Evolutionary conservation across 2,888 invertebrate genomes (phyloP), one percentile per base, ranked within the genome.

Genomic region (Aphidius colemani): DNA sequence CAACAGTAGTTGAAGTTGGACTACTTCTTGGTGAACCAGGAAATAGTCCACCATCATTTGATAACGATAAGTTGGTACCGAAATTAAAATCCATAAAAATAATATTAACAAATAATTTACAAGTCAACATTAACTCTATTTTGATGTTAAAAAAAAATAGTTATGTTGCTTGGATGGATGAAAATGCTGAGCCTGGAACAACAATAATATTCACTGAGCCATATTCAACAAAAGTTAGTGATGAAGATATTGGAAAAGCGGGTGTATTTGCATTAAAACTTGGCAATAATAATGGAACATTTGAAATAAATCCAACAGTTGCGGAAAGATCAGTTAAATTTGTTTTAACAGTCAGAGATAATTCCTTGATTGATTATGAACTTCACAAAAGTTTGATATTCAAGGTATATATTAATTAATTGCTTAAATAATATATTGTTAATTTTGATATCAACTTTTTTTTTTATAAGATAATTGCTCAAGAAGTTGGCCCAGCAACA

Each of bases 281-380:
- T 69, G 85, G 88, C 10, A 91, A 90, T 65, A 93, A 93, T 79
- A 94, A 94, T 79, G 93, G 91, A 45, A 94, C 94, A 5, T 97
- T 97, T 78, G 94, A 95, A 80, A 90, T 97, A 63, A 86, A 88
- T 7, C 96, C 96, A 0, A 88, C 89, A 44, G 92, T 93, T 2
- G 92, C 92, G 0, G 92, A 94, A 78, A 88, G 92, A 65, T 88
- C 88, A 67, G 88, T 90, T 3, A 89, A 89, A 72, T 96, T 96
- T 78, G 86, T 91, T 59, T 89, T 98, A 68, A 88, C 89, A 77
- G 94, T 97, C 40, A 89, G 93, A 66, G 92, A 96, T 79, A 91
- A 92, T 68, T 85, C 86, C 1, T 84, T 92, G 73, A 86, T 97
- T 70, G 96, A 97, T 83, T 97, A 90, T 76, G 97, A 98, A 82